phyloP scores from a whole-genome alignment of 1,140 invertebrate species.

The Mycetomoellerius zeteki region DNA sequence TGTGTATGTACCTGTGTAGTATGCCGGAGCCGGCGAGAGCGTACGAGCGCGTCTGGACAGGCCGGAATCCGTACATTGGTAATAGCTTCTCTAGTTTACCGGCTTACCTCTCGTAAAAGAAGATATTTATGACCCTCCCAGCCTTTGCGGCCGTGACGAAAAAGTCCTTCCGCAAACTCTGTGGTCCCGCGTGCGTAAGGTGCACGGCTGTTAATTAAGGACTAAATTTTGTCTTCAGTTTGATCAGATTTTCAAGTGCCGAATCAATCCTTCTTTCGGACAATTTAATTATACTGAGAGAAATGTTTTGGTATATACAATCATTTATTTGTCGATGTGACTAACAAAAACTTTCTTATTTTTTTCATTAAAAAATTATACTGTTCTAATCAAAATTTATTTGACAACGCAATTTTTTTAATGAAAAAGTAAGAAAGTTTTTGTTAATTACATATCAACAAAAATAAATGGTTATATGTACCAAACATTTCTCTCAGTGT shows the following conservation, averaged over 20 bases:
- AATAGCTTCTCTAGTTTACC: slow-evolving; percentile 75
- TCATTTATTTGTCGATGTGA: too few species aligned
- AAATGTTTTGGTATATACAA: too few species aligned
- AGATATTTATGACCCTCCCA: slow-evolving; percentile 66
- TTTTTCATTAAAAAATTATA: too few species aligned
- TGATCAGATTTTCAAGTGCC: background rate
- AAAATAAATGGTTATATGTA: too few species aligned
- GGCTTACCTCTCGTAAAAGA: slow-evolving; percentile 68
- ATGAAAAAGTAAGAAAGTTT: too few species aligned
- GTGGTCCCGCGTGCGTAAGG: background rate
- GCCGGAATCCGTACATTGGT: slow-evolving; percentile 73
- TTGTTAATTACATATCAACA: too few species aligned
- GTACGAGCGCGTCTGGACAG: slow-evolving; percentile 68
- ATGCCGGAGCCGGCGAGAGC: slow-evolving; percentile 19
- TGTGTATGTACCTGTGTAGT: slow-evolving; percentile 67
- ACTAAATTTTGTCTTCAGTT: background rate
- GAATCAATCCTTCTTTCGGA: background rate
- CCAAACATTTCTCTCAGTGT: too few species aligned
- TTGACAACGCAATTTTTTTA: too few species aligned
- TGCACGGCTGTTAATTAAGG: slow-evolving; percentile 44
- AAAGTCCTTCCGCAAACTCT: slow-evolving; percentile 29
- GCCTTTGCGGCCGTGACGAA: background rate
- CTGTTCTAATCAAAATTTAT: too few species aligned
- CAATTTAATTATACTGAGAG: background rate
- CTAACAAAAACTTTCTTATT: too few species aligned